Percentiles rank a stretch among this genome's conserved stretches.
These are phyloP conservation scores for Oreochromis aureus DNA, from an alignment of 2,113 vertebrate species.

Conservation along the genomic window DNA sequence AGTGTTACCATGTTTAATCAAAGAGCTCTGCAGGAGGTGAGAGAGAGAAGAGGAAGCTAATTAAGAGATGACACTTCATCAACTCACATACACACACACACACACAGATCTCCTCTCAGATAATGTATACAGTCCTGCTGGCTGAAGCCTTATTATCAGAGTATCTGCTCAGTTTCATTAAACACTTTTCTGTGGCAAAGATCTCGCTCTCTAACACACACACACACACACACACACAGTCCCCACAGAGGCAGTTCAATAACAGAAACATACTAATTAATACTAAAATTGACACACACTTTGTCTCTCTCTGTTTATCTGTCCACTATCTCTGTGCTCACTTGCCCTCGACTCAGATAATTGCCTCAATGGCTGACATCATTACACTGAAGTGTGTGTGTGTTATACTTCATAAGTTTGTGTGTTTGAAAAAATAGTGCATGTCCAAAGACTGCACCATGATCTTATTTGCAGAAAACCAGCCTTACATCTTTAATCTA, in stretches of 20 bases:
- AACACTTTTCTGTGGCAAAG: not conserved
- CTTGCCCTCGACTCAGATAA: conserved; percentile 17
- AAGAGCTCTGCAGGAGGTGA: conserved; percentile 31
- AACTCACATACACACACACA: not conserved
- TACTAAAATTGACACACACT: conserved; percentile 26
- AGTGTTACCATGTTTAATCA: conserved; percentile 48
- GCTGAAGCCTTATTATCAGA: conserved; percentile 27
- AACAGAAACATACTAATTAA: conserved; percentile 41
- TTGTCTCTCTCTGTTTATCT: conserved; percentile 19
- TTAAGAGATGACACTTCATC: conserved; percentile 33
- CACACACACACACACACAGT: not conserved
- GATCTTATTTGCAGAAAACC: not conserved
- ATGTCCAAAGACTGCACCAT: not conserved
- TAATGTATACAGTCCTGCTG: not conserved
- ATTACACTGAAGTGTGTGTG: not conserved
- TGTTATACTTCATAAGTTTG: not conserved
- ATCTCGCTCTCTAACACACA: not conserved
- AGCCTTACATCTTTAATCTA: not conserved
- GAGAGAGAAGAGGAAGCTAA: conserved; percentile 27
- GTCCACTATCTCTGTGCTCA: not conserved
- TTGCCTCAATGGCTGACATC: conserved; percentile 25
- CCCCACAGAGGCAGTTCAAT: conserved; percentile 1
- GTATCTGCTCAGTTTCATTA: conserved; percentile 11
- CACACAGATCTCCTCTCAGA: not conserved
- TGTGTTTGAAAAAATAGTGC: not conserved